These are phyloP conservation scores for Malurus leucopterus DNA, from an alignment of 2,797 vertebrate species.

Conservation along the genomic window DNA sequence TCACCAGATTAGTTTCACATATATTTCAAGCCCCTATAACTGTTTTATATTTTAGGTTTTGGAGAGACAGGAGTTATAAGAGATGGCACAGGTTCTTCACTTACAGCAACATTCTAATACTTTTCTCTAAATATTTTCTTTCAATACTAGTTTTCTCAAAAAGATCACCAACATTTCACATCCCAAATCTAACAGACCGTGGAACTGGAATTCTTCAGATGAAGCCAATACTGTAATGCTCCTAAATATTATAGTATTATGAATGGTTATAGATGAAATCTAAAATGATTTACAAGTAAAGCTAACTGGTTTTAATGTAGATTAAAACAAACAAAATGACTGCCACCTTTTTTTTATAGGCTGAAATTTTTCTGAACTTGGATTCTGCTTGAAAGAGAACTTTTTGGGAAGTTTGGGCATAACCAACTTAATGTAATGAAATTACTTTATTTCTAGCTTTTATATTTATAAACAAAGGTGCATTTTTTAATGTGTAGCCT, in stretches of 20 bases:
- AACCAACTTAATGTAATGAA: neutral
- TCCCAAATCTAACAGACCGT: neutral
- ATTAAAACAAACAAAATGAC: neutral
- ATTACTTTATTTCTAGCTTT: neutral
- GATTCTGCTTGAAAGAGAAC: neutral
- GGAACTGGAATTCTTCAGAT: neutral
- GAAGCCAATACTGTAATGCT: neutral
- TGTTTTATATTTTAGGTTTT: neutral
- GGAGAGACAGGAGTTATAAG: neutral
- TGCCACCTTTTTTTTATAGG: neutral
- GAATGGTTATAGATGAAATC: neutral
- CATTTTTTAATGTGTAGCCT: neutral
- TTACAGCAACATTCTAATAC: neutral
- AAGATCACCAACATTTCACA: neutral
- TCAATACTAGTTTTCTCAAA: neutral
- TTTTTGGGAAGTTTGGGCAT: neutral
- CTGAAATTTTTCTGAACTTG: neutral
- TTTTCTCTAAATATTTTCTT: neutral
- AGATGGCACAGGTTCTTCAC: neutral
- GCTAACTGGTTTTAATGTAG: neutral
- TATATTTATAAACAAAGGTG: neutral
- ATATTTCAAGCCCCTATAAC: neutral
- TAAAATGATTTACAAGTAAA: neutral
- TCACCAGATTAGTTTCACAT: neutral
- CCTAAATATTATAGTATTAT: neutral